Conservation (phyloP, 1,140 invertebrate genomes). For the Brachionus plicatilis region DNA sequence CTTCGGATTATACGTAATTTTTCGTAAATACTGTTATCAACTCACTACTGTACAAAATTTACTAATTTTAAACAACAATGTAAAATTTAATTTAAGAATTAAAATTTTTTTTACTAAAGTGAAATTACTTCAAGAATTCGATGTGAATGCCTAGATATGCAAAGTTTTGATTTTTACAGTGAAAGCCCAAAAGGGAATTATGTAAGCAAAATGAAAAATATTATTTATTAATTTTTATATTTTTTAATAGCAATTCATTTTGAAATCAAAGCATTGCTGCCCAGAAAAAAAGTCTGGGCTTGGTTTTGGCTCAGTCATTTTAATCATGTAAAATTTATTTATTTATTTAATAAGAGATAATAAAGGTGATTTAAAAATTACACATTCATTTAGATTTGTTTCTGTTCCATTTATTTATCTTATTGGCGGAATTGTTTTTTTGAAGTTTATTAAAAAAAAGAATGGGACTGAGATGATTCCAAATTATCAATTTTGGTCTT, state of each 20-base stretch:
- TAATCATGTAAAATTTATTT: not conserved
- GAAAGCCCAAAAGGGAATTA: not conserved
- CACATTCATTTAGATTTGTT: not conserved
- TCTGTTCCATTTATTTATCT: not conserved
- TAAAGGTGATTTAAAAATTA: not conserved
- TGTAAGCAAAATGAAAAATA: not conserved
- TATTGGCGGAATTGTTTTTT: not conserved
- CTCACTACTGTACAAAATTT: no score
- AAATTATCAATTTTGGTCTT: not conserved
- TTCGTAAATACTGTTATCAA: no score
- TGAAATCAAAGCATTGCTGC: not conserved
- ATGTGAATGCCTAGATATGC: not conserved
- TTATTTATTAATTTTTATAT: not conserved
- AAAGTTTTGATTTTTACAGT: not conserved
- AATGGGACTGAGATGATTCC: not conserved
- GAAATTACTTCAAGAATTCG: not conserved
- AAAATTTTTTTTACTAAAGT: not conserved
- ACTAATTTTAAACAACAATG: no score
- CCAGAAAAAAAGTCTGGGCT: not conserved
- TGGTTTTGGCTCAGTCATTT: not conserved
- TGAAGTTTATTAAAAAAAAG: conserved; percentile 16
- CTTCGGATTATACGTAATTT: no score
- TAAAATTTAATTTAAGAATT: no score
- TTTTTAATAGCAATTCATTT: not conserved
- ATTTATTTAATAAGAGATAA: not conserved